phyloP scores from a whole-genome alignment of 2,888 invertebrate species.

The Carcina quercana region DNA sequence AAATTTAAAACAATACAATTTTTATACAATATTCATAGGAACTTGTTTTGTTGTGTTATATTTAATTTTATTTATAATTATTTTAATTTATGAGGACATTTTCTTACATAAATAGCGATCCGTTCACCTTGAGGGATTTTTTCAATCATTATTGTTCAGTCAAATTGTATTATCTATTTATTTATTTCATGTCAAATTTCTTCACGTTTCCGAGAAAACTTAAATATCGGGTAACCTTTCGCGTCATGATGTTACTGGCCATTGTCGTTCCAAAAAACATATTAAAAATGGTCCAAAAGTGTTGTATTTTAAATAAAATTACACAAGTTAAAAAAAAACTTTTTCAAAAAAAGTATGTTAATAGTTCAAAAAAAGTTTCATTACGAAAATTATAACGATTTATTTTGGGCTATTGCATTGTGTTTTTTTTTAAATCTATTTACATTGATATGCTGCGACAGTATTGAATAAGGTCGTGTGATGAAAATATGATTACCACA shows the following conservation, averaged over 20 bases:
- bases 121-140: constrained; percentile 58
- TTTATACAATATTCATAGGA: constrained; percentile 75
- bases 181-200: constrained; percentile 37
- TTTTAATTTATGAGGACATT: constrained; percentile 70
- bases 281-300: constrained; percentile 57
- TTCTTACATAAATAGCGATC: constrained; percentile 75
- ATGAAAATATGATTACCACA: no score
- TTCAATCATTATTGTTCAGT: constrained; percentile 41
- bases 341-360: constrained; percentile 34
- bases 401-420: constrained; percentile 74
- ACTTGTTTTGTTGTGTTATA: constrained; percentile 74
- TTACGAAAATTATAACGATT: constrained; percentile 51
- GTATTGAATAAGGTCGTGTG: no score
- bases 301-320: constrained; percentile 54
- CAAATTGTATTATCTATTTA: constrained; percentile 38
- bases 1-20: constrained; percentile 73
- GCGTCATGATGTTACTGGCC: constrained; percentile 50
- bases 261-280: constrained; percentile 48
- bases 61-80: constrained; percentile 71
- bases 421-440: constrained; percentile 47
- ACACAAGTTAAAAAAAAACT: constrained; percentile 30
- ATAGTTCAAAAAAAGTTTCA: constrained; percentile 41
- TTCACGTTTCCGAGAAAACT: constrained; percentile 68
- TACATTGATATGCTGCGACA: constrained; percentile 43
- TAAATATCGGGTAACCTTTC: constrained; percentile 52